These are phyloP conservation scores for Thomomys bottae DNA, from an alignment of 2,113 vertebrate species.

Conservation along the genomic window DNA sequence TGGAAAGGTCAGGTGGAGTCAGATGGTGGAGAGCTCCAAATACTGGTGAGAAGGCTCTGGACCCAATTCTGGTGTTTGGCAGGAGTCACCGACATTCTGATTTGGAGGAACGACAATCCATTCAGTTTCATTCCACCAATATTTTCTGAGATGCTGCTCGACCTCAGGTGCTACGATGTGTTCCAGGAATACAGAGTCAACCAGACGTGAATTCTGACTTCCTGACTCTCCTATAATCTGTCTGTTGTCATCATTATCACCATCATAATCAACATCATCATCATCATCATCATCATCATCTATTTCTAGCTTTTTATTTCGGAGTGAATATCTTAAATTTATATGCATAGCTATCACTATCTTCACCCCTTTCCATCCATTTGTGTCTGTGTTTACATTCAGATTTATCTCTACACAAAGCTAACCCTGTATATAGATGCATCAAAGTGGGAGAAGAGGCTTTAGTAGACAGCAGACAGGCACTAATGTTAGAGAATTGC, in stretches of 20 bases:
- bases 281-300: too few species aligned
- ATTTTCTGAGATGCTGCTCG: conserved; percentile 11
- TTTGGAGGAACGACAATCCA: background rate
- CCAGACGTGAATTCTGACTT: background rate
- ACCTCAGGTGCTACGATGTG: background rate
- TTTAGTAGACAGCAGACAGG: background rate
- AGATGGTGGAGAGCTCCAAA: background rate
- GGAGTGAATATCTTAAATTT: background rate
- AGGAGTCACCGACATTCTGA: background rate
- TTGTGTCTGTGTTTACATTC: too few species aligned
- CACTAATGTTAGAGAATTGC: background rate
- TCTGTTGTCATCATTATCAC: too few species aligned
- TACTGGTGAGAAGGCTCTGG: background rate
- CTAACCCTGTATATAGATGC: background rate
- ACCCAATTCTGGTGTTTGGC: background rate
- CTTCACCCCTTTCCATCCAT: background rate
- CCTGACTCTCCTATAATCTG: background rate
- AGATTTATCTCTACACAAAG: background rate
- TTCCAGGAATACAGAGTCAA: background rate
- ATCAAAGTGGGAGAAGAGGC: background rate
- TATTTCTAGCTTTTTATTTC: background rate
- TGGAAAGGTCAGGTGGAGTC: background rate
- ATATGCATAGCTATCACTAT: background rate
- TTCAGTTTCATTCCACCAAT: conserved; percentile 21
- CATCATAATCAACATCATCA: too few species aligned